Evolutionary conservation across 2,113 vertebrate genomes (phyloP), one percentile per base, ranked within the genome.

Genomic region (Oncorhynchus kisutch): DNA sequence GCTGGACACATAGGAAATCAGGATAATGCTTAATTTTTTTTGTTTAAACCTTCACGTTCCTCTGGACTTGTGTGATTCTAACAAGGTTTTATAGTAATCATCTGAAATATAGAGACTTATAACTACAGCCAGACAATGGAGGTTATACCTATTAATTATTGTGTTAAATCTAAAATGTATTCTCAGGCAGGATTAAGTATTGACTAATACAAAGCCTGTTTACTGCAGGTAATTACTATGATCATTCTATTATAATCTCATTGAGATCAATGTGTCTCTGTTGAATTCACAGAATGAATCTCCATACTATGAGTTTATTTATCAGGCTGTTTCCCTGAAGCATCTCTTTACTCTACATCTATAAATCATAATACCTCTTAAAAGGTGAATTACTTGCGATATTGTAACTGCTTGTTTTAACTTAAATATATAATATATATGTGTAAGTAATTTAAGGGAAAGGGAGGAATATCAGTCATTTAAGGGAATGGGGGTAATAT

Each of bases 191-290:
- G 34, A 70, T 70, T 45, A 70, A 9, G 27, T 70, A 45, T 70
- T 70, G 67, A 70, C 27, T 11, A n/a, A 48, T 70, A 8, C 39
- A 70, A 70, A 70, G 67, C 67, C 39, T 45, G 39, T 51, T 70
- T 70, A n/a, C 67, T 45, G 13, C 34, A 70, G n/a, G 39, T 70
- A 70, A 48, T 70, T 48, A 39, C 29, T 18, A 67, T 31, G 29
- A 31, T 51, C 49, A 51, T 11, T 51, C 34, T 70, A 6, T 20
- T 11, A 13, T 12, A 22, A 8, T 22, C n/a, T 12, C 8, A 3
- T 22, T 48, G n/a, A 70, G 9, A 48, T 70, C 20, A 51, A 16
- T 45, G n/a, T 70, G 18, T 45, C 25, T 70, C 39, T 39, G 67
- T 48, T n/a, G 67, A 22, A 24, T 70, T 70, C 18, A n/a, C 67